Conservation (phyloP, 92 coral and sea anemone genomes). For the Nematostella vectensis region DNA sequence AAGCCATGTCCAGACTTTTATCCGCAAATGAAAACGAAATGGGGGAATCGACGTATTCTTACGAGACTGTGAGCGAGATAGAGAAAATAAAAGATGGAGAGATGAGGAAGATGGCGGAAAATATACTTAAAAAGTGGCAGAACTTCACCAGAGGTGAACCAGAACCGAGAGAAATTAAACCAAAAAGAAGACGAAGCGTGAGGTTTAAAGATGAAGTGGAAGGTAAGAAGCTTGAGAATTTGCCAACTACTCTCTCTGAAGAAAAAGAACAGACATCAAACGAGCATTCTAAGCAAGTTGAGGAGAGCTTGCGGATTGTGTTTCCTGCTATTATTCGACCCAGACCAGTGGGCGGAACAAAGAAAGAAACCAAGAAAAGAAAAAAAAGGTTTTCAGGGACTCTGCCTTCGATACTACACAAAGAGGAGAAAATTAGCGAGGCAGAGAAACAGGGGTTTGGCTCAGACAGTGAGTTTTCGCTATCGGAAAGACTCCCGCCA, state of each 20-base stretch:
- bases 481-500: constrained; percentile 12
- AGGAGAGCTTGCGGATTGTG: constrained; percentile 22
- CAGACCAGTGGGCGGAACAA: constrained; percentile 16
- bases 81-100: constrained; percentile 35
- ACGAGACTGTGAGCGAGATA: constrained; percentile 5
- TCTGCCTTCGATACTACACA: constrained; percentile 16
- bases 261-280: not conserved
- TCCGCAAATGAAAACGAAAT: constrained; percentile 9
- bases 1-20: constrained; percentile 23
- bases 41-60: not conserved
- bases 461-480: not conserved
- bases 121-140: constrained; percentile 40
- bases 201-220: constrained; percentile 29
- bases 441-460: not conserved
- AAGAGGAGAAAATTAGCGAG: constrained; percentile 4
- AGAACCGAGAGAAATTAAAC: constrained; percentile 17
- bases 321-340: constrained; percentile 34
- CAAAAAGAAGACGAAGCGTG: constrained; percentile 37
- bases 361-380: constrained; percentile 10
- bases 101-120: constrained; percentile 34
- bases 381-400: constrained; percentile 1
- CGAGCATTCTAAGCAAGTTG: not conserved
- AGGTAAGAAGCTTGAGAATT: constrained; percentile 10
- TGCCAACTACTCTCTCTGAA: not conserved
- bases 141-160: constrained; percentile 24